Evolutionary conservation across 2,113 vertebrate genomes (phyloP), one percentile per base, ranked within the genome.

Genomic region (Gambusia affinis): DNA sequence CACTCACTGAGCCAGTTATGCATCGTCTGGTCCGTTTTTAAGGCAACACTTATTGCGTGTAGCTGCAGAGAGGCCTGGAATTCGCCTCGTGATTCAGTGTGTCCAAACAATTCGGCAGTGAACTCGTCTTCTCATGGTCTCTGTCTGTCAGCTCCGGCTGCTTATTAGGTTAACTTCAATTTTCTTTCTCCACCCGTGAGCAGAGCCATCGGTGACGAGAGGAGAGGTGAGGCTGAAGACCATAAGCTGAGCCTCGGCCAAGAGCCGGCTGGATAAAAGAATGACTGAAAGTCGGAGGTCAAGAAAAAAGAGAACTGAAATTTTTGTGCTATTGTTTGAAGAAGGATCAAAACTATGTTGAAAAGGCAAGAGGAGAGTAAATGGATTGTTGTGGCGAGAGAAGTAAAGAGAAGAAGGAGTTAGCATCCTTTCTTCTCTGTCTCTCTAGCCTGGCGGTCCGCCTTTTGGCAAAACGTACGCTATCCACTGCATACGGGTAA

Each of bases 401-500:
- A 76, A 72, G 68, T 83, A 73, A 86, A 76, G 77, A 69, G 74
- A 79, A 77, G 71, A 67, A 76, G 73, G 71, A 70, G 75, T 65
- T 74, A 78, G 82, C 67, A 82, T 82, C 72, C 67, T 35, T 77
- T 83, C 73, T 66, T 86, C 78, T 85, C 31, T 11, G 10, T 37
- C 35, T 37, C 10, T 3, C 35, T 11, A 4, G 31, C 73, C 57
- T 89, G 87, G 85, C 67, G 83, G 31, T 60, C 39, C 39, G 89
- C 87, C 86, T 77, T 84, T 76, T 90, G 89, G 90, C 88, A 83
- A 70, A 79, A 67, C 44, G 35, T 75, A 39, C 70, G 76, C 67
- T 88, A 83, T 91, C 88, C 78, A 79, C 47, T 87, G 82, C 85
- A 90, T 85, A 75, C 87, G 80, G 85, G 80, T 84, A 86, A 85